A percentile compares a stretch with the other conserved stretches of the same genome.
Conservation (phyloP, 2,113 vertebrate species). For the Hystrix brachyura region DNA sequence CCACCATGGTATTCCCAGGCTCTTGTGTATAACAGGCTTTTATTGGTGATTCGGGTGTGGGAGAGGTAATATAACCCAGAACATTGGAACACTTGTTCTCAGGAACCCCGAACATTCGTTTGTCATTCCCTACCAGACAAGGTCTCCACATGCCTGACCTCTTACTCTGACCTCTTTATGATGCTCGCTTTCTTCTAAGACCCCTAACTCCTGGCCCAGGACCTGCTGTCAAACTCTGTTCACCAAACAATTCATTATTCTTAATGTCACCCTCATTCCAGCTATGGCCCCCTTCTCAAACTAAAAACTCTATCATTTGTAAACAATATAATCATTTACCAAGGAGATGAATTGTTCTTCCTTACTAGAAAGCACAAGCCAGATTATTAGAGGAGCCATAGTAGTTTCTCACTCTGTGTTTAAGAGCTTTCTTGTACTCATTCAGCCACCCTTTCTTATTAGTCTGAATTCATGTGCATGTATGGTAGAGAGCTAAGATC, state of each 20-base stretch:
- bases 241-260: background rate
- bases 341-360: background rate
- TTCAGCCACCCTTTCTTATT: background rate
- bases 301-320: background rate
- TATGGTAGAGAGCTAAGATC: background rate
- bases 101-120: background rate
- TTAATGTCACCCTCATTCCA: background rate
- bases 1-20: background rate
- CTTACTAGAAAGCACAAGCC: background rate
- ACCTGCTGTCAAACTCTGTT: background rate
- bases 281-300: constrained; percentile 6
- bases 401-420: background rate
- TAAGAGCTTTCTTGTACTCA: constrained; percentile 29
- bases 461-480: background rate
- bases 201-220: background rate
- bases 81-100: background rate
- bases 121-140: background rate
- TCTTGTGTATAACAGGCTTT: background rate
- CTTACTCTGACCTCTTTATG: background rate
- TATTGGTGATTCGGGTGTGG: background rate
- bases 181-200: background rate
- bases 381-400: background rate
- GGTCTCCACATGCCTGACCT: background rate
- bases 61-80: background rate
- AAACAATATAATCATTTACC: background rate